These are phyloP conservation scores for Andinoacara biseriatus DNA, from an alignment of 2,113 vertebrate genomes.

Conservation along the genomic window DNA sequence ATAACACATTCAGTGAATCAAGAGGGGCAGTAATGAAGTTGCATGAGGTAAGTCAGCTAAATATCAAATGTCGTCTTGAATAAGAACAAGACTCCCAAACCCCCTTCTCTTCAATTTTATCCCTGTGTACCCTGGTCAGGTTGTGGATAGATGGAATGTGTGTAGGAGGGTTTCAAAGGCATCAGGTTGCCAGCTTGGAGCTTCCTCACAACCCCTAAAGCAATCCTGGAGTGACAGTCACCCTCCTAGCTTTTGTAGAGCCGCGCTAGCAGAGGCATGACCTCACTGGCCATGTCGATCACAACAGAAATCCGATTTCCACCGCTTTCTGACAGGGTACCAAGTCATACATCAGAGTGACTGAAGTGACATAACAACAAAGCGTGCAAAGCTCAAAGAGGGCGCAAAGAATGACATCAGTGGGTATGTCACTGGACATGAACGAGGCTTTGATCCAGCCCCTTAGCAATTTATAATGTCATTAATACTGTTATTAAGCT, in stretches of 20 bases:
- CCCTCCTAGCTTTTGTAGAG: conserved; percentile 70
- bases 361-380: conserved; percentile 54
- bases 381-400: conserved; percentile 36
- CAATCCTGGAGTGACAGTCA: conserved; percentile 56
- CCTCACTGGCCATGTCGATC: conserved; percentile 69
- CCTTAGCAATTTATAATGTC: neutral
- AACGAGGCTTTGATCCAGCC: neutral
- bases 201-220: conserved; percentile 61
- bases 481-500: neutral
- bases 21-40: conserved; percentile 29
- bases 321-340: conserved; percentile 47
- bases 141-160: conserved; percentile 71
- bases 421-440: neutral
- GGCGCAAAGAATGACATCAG: neutral
- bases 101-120: conserved; percentile 41
- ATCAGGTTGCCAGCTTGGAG: conserved; percentile 74
- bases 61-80: conserved; percentile 63
- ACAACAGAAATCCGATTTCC: conserved; percentile 62
- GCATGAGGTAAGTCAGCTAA: conserved; percentile 58
- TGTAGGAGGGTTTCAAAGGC: conserved; percentile 73
- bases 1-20: conserved; percentile 33
- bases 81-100: conserved; percentile 48
- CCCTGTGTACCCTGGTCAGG: conserved; percentile 50
- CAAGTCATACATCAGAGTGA: conserved; percentile 27
- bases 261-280: conserved; percentile 60